A percentile compares a stretch with the other conserved stretches of the same genome.
phyloP scores from a whole-genome alignment of 35 echinoderm and acorn worm species.

The Stichopus chloronotus region DNA sequence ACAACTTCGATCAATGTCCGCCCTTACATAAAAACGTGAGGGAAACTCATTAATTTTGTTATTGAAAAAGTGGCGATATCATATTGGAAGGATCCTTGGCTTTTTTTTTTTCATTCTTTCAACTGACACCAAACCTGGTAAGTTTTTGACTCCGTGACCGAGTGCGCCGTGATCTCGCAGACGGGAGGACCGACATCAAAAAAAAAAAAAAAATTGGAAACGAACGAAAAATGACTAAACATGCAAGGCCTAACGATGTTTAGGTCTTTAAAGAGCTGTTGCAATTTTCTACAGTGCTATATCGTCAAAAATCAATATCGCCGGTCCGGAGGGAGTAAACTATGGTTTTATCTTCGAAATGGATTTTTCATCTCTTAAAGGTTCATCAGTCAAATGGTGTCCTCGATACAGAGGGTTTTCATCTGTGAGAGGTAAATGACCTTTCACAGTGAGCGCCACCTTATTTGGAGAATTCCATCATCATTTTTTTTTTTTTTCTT shows the following conservation, averaged over 20 bases:
- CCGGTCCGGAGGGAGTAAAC: slow-evolving; percentile 9
- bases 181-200: not conserved
- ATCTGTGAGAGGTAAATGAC: not conserved
- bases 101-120: not conserved
- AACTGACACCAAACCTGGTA: not conserved
- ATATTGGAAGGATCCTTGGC: not conserved
- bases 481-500: not conserved
- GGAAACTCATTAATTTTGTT: slow-evolving; percentile 1
- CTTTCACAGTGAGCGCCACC: not conserved
- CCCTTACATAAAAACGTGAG: not conserved
- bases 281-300: slow-evolving; percentile 47
- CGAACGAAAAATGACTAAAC: not conserved
- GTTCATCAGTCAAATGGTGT: slow-evolving; percentile 4
- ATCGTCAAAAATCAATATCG: slow-evolving; percentile 33
- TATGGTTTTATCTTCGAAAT: slow-evolving; percentile 46
- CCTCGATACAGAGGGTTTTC: not conserved
- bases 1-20: too few relatives aligned
- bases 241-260: slow-evolving; percentile 39
- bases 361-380: slow-evolving; percentile 27
- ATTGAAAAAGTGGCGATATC: not conserved
- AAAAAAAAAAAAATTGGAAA: too few relatives aligned
- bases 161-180: not conserved
- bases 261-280: slow-evolving; percentile 43
- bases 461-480: not conserved
- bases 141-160: slow-evolving; percentile 3